Conservation (phyloP, 2,797 vertebrate genomes). For the Esox lucius region DNA sequence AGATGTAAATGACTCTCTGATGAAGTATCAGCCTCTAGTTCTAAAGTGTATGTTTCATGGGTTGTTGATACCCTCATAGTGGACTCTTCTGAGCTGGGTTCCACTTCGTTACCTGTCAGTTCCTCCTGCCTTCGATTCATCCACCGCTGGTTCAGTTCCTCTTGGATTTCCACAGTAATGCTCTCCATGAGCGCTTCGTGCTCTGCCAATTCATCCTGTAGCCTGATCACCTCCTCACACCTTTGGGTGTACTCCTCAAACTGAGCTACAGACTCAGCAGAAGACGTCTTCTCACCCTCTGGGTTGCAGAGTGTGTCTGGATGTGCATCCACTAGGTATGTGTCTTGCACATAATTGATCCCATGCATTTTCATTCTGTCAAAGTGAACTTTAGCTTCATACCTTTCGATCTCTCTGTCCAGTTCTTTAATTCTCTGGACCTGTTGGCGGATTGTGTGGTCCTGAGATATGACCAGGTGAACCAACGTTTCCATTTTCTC, state of each 20-base stretch:
- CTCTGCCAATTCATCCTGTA: conserved; percentile 83
- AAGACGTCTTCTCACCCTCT: conserved; percentile 20
- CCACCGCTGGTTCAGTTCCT: conserved; percentile 91
- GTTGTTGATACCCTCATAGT: conserved; percentile 34
- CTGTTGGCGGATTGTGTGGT: conserved; percentile 95
- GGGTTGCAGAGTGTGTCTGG: conserved; percentile 34
- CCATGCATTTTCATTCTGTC: conserved; percentile 88
- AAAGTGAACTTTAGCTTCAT: conserved; percentile 85
- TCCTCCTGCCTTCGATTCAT: conserved; percentile 84
- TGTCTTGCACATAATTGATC: conserved; percentile 93
- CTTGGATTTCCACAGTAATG: conserved; percentile 82
- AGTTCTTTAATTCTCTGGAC: conserved; percentile 86
- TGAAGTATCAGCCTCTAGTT: conserved; percentile 39
- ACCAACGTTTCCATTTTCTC: conserved; percentile 92
- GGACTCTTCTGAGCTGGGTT: conserved; percentile 52
- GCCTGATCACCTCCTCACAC: conserved; percentile 79
- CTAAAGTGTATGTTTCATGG: neutral
- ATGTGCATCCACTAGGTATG: conserved; percentile 79
- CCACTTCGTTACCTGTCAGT: conserved; percentile 61
- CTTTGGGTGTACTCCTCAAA: conserved; percentile 78
- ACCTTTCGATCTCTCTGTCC: conserved; percentile 88
- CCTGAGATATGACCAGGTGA: conserved; percentile 92
- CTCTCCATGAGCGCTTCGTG: conserved; percentile 83
- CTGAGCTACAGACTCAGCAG: conserved; percentile 50
- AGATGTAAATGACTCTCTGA: conserved; percentile 66